Evolutionary conservation across 2,113 vertebrate genomes (phyloP).

Genomic region (Marcusenius ussheri): DNA sequence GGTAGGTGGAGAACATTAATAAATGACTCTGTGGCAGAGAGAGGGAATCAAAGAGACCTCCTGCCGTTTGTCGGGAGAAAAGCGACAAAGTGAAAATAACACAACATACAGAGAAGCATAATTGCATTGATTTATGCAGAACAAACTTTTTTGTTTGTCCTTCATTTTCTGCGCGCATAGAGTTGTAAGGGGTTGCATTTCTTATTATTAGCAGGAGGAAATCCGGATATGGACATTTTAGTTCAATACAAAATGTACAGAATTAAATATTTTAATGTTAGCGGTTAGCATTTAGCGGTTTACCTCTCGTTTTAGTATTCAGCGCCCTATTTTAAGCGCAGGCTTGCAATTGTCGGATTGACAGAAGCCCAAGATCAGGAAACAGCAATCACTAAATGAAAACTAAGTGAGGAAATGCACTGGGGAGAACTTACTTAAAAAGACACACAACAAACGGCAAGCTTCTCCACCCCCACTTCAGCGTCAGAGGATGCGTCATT

Average conservation of each 20-base stretch:
- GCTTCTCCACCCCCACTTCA: neutral
- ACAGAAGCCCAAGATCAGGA: neutral
- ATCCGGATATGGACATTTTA: neutral
- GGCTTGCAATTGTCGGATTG: neutral
- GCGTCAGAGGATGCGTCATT: neutral
- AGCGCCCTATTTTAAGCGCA: neutral
- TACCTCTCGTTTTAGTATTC: neutral
- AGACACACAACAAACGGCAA: neutral
- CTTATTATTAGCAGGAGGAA: neutral
- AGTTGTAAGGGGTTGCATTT: neutral
- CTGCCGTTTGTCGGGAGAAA: neutral
- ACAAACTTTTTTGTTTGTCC: neutral
- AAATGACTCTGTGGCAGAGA: neutral
- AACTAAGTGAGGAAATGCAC: neutral
- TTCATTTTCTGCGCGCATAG: neutral
- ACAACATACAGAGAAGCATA: neutral
- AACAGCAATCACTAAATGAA: neutral
- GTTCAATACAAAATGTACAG: neutral
- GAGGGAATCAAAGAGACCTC: neutral
- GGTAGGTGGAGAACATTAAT: conserved; percentile 15
- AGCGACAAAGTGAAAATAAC: neutral
- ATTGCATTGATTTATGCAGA: neutral
- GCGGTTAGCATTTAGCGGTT: neutral
- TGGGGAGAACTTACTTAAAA: neutral
- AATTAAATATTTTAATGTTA: neutral